A percentile compares a stretch with the other conserved stretches of the same genome.
phyloP scores from a whole-genome alignment of 1,140 invertebrate species.

The Aphidius gifuensis region DNA sequence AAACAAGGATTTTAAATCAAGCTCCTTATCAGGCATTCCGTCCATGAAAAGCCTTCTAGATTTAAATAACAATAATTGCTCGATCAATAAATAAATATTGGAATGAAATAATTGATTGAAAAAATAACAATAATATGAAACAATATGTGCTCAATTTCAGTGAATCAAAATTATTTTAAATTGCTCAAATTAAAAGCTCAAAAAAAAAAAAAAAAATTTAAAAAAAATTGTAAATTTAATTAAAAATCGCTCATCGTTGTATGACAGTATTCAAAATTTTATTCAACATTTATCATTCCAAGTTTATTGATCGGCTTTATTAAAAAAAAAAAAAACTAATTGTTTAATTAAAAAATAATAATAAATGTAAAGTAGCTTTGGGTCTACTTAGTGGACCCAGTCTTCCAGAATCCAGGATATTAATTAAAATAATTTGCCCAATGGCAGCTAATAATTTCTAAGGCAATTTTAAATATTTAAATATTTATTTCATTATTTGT shows the following conservation, averaged over 20 bases:
- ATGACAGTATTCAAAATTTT: too few species aligned
- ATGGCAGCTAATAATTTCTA: conserved; percentile 19
- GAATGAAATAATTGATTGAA: neutral
- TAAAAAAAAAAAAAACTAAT: conserved; percentile 1
- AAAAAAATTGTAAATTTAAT: too few species aligned
- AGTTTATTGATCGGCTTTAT: neutral
- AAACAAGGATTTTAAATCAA: neutral
- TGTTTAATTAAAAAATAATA: neutral
- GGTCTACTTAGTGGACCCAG: neutral
- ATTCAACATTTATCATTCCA: too few species aligned
- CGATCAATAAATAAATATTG: too few species aligned
- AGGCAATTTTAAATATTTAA: neutral
- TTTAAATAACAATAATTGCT: too few species aligned
- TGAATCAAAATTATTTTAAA: too few species aligned
- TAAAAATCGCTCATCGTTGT: too few species aligned
- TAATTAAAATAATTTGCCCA: conserved; percentile 17
- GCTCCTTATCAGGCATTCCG: conserved; percentile 24
- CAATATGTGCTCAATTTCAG: conserved; percentile 6
- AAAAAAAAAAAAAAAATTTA: too few species aligned
- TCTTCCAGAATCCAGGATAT: conserved; percentile 26
- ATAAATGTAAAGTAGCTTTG: too few species aligned
- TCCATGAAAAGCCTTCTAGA: conserved; percentile 23
- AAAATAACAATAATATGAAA: conserved; percentile 12
- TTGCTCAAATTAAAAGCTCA: too few species aligned
- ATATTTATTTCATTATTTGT: too few species aligned